Conservation (phyloP, 2,888 invertebrate species). For the Arge pagana region DNA sequence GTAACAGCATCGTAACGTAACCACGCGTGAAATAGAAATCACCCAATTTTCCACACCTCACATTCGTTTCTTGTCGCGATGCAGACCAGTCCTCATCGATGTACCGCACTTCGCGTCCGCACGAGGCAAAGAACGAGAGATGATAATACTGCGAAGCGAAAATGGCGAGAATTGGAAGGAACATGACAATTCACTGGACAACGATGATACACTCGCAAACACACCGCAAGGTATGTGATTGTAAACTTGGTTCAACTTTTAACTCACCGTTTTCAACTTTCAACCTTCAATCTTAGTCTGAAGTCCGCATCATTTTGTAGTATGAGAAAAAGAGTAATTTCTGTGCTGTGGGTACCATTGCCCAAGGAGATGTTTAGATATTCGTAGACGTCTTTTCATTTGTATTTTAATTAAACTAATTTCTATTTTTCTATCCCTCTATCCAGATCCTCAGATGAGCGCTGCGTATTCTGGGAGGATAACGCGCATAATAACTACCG, state of each 20-base stretch:
- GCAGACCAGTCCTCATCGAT: constrained; percentile 89
- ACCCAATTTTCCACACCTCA: background rate
- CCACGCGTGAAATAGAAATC: background rate
- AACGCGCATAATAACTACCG: constrained; percentile 91
- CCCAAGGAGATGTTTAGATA: too few relatives aligned
- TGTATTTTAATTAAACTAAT: too few relatives aligned
- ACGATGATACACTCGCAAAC: constrained; percentile 65
- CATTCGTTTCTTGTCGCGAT: constrained; percentile 34
- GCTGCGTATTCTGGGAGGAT: constrained; percentile 69
- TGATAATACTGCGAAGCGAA: constrained; percentile 93
- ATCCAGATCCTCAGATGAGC: constrained; percentile 54
- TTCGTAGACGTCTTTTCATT: too few relatives aligned
- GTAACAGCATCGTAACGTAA: constrained; percentile 61
- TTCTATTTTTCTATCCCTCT: background rate
- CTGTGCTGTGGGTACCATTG: too few relatives aligned
- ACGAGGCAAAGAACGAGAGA: constrained; percentile 92
- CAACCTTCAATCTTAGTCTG: too few relatives aligned
- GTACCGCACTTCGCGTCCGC: constrained; percentile 97
- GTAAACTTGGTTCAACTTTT: too few relatives aligned
- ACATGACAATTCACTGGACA: constrained; percentile 70
- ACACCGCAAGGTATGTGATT: constrained; percentile 71
- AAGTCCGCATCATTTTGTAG: too few relatives aligned
- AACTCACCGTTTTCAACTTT: too few relatives aligned
- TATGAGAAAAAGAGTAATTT: too few relatives aligned
- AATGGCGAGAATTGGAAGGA: constrained; percentile 99